Base-by-base conservation (phyloP, 1,140 invertebrate species). In the Eueides isabella region DNA sequence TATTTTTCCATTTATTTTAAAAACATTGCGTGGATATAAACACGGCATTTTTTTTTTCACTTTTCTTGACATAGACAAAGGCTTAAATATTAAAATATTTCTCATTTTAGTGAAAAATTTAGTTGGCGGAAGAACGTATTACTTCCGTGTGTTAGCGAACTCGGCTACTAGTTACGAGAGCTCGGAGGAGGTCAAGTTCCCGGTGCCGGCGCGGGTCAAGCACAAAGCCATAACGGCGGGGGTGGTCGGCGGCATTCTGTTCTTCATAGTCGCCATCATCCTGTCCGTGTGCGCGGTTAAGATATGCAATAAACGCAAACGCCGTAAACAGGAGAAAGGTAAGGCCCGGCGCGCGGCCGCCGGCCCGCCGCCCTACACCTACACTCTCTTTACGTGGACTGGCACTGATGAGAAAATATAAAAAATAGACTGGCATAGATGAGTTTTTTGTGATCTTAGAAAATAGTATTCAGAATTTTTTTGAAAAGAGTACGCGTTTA, bases 291-390 rank as follows among this genome's bases (percentile, higher is more conserved):
- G 98, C 95, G 97, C 97, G 80, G 98, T 99, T 84, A 99, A 99
- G 95, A 98, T 98, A 91, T 98, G 98, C 95, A 98, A 98, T 95
- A 98, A 98, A 94, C 94, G 98, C 87, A 98, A 98, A 94, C 95
- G 98, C 93, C 96, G 97, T 95, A 98, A 98, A 96, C 97, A 98
- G 94, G 98, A 98, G 94, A 98, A 98, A 97, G 98, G 98, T 98
- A 95, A 94, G 93, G 72, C 28, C 61, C 16, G 72, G 81, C 80
- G 75, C 62, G 85, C 87, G 87, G 83, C 86, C 89, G 91, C 86
- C 83, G 72, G 88, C 85, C 85, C 88, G 89, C 84, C 19, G 77
- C 64, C 84, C 80, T 71, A 74, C 70, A 65, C 75, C 41, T 38
- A 48, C 16, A 3, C 14, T 70, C 69, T 67, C 28, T 19, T 62